Percentiles rank a stretch among this genome's conserved stretches.
Evolutionary conservation across 2,888 invertebrate species (phyloP).

Genomic region (Limulus polyphemus): DNA sequence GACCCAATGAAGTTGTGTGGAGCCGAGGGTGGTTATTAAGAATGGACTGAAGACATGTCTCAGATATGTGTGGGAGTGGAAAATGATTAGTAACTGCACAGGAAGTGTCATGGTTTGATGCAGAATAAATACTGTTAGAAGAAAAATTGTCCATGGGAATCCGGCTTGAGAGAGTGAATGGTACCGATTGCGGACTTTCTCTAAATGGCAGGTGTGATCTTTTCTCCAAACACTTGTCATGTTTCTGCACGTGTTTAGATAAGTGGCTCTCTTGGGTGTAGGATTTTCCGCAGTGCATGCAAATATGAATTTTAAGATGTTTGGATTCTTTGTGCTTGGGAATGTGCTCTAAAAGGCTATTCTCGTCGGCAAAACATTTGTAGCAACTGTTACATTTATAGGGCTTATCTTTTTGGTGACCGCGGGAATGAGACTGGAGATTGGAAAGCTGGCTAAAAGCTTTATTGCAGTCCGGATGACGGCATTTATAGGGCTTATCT

Average conservation of each 20-base stretch:
- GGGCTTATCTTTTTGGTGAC: constrained; percentile 98
- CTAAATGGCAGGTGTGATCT: constrained; percentile 35
- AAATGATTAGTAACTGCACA: too few species aligned
- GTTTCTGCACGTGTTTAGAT: constrained; percentile 99
- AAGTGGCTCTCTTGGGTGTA: constrained; percentile 99
- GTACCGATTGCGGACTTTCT: neutral
- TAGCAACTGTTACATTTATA: constrained; percentile 99
- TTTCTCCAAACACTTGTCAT: constrained; percentile 58
- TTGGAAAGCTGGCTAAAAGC: constrained; percentile 98
- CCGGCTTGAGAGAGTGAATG: neutral
- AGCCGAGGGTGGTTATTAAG: neutral
- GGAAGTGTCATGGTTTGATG: too few species aligned
- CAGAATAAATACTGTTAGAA: neutral
- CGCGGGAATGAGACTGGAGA: constrained; percentile 96
- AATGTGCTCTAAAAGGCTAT: constrained; percentile 93
- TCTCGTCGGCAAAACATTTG: constrained; percentile 98
- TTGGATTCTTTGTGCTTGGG: constrained; percentile 99
- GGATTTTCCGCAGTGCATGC: constrained; percentile 97
- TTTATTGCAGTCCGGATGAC: constrained; percentile 91
- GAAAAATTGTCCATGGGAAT: neutral
- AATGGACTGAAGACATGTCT: too few species aligned
- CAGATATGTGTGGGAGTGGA: too few species aligned
- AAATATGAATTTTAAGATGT: constrained; percentile 98
- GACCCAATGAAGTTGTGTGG: neutral
- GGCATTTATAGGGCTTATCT: constrained; percentile 97